These are phyloP conservation scores for Lacerta bilineata DNA, from an alignment of 2,797 vertebrate species.

Conservation along the genomic window DNA sequence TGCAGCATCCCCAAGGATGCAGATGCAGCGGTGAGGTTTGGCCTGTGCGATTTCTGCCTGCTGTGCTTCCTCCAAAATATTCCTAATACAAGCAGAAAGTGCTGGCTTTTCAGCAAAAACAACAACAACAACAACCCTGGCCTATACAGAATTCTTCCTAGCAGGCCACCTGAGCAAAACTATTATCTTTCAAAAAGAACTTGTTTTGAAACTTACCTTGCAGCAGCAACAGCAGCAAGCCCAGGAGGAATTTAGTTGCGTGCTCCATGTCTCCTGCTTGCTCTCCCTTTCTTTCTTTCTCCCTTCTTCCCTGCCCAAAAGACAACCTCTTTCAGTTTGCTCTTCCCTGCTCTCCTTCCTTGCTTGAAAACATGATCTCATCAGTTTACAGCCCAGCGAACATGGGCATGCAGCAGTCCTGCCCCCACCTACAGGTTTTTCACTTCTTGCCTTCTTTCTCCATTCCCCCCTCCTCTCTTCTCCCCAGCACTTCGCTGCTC, in stretches of 20 bases:
- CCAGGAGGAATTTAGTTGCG: constrained; percentile 69
- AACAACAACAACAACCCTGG: not conserved
- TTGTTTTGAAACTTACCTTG: constrained; percentile 76
- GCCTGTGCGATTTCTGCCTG: not conserved
- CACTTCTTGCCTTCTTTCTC: constrained; percentile 18
- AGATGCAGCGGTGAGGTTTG: not conserved
- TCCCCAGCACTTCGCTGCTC: constrained; percentile 28
- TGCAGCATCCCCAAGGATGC: not conserved
- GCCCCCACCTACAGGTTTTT: constrained; percentile 59
- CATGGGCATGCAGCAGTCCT: constrained; percentile 60
- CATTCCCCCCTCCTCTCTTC: constrained; percentile 45
- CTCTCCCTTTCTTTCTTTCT: not conserved
- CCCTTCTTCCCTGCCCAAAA: constrained; percentile 48
- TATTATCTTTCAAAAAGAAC: not conserved
- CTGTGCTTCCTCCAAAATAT: not conserved
- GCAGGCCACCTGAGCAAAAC: not conserved
- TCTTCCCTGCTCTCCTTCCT: constrained; percentile 10
- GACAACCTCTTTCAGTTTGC: constrained; percentile 47
- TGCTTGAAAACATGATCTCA: constrained; percentile 70
- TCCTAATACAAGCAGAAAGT: not conserved
- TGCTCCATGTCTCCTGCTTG: constrained; percentile 72
- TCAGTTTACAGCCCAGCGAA: constrained; percentile 61
- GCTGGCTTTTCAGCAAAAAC: too few relatives aligned
- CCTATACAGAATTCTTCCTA: not conserved
- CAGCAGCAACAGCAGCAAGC: constrained; percentile 78